Base-by-base conservation (phyloP, 2,797 vertebrate species). In the Pangasius mekongensis region DNA sequence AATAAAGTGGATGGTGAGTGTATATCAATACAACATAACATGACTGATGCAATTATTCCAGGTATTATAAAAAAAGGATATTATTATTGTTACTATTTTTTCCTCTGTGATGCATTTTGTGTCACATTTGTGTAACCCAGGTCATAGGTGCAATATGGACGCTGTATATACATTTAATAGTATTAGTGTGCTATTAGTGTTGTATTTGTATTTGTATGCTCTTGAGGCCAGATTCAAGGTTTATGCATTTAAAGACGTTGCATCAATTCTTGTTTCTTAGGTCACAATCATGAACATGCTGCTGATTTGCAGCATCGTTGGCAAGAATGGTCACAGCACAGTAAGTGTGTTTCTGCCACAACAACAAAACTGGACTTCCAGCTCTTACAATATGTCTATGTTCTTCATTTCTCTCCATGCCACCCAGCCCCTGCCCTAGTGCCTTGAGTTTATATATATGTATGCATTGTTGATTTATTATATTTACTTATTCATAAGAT, bases 261-360 rank as follows among this genome's bases (percentile, higher is more conserved):
- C 16, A 9, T 30, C 24, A 30, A 24, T 82, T 83, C 24, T 36
- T n/a, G 5, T 78, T 89, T 43, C 7, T 80, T 36, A 96, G 95
- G 94, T 85, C 90, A 91, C 56, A 89, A 88, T 82, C 90, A 90
- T 58, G 88, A 88, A 16, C 94, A 92, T 14, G 84, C 91, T 0
- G 93, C 94, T 67, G 93, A 95, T 0, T 86, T 90, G 80, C 93
- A 94, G 87, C 95, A 94, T 85, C 93, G 95, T 73, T 96, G 95
- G 95, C 93, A 96, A 3, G 94, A 97, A 80, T 96, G 95, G 96
- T 95, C 94, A 2, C 88, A 95, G 10, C 95, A 95, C 14, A 95
- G 96, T 96, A 92, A 67, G 94, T 93, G 87, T 80, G 0, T 64
- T 1, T 20, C 62, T 73, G 47, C n/a, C n/a, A 47, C 49, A 56